Evolutionary conservation across 2,797 vertebrate genomes (phyloP).

Genomic region (Esox lucius): DNA sequence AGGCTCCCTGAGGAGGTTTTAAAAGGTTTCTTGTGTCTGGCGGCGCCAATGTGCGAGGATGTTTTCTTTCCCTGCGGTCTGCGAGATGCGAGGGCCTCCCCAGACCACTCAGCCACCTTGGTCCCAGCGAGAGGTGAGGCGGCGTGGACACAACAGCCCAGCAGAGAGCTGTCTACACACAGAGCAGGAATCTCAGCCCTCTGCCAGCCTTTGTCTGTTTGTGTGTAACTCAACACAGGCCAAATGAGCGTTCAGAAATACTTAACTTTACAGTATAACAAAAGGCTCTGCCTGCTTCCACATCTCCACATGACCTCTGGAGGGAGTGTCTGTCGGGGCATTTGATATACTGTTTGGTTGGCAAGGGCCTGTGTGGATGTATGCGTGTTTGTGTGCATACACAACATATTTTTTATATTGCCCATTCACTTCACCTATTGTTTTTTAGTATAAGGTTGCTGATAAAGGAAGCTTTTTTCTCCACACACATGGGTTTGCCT

Average conservation of each 20-base stretch:
- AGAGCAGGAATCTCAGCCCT: constrained; percentile 50
- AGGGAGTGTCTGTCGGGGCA: not conserved
- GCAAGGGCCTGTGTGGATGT: constrained; percentile 14
- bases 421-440: not conserved
- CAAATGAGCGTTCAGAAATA: constrained; percentile 4
- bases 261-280: not conserved
- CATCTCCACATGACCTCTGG: not conserved
- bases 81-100: constrained; percentile 41
- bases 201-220: constrained; percentile 59
- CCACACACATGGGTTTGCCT: not conserved
- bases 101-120: constrained; percentile 32
- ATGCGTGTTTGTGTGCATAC: not conserved
- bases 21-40: constrained; percentile 60
- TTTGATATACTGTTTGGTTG: not conserved
- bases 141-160: constrained; percentile 68
- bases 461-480: not conserved
- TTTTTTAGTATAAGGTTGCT: not conserved
- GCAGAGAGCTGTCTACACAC: constrained; percentile 66
- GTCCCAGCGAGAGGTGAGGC: constrained; percentile 67
- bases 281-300: not conserved
- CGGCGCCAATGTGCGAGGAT: constrained; percentile 45
- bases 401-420: not conserved
- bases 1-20: constrained; percentile 45
- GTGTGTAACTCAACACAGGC: constrained; percentile 48
- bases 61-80: constrained; percentile 55